Conservation (phyloP, 2,888 invertebrate species). For the Eristalinus sepulchralis region DNA sequence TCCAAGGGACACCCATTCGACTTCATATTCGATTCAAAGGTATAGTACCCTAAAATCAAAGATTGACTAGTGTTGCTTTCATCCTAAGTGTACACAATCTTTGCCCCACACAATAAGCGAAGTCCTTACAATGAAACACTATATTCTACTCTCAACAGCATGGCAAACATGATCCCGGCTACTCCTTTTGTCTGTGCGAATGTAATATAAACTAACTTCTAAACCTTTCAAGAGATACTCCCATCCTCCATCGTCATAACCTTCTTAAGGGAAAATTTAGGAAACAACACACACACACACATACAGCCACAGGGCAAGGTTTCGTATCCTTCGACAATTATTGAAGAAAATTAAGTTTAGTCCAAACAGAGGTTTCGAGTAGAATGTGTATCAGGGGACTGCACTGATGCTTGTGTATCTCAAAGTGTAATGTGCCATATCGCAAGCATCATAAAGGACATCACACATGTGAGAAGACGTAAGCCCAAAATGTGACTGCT, state of each 20-base stretch:
- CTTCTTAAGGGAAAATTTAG: constrained; percentile 19
- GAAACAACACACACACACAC: background rate
- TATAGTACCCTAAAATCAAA: background rate
- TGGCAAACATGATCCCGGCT: constrained; percentile 40
- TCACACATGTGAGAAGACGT: constrained; percentile 27
- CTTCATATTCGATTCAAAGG: background rate
- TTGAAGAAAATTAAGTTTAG: constrained; percentile 65
- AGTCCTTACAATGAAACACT: constrained; percentile 43
- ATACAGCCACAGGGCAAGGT: background rate
- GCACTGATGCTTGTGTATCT: background rate
- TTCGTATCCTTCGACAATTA: constrained; percentile 54
- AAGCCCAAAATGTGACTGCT: constrained; percentile 23
- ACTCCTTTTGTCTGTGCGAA: constrained; percentile 48
- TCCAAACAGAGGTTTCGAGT: constrained; percentile 40
- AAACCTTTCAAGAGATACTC: constrained; percentile 24
- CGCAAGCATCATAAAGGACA: constrained; percentile 64
- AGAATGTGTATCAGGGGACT: background rate
- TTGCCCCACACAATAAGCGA: constrained; percentile 13
- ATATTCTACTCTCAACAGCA: constrained; percentile 47
- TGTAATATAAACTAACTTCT: constrained; percentile 61
- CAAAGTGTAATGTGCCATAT: constrained; percentile 56
- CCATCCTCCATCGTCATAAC: constrained; percentile 28
- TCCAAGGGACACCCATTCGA: background rate
- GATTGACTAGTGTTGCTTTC: background rate
- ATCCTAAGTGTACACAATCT: constrained; percentile 8